Conservation (phyloP, 2,888 invertebrate genomes). For the Apotomis turbidana region DNA sequence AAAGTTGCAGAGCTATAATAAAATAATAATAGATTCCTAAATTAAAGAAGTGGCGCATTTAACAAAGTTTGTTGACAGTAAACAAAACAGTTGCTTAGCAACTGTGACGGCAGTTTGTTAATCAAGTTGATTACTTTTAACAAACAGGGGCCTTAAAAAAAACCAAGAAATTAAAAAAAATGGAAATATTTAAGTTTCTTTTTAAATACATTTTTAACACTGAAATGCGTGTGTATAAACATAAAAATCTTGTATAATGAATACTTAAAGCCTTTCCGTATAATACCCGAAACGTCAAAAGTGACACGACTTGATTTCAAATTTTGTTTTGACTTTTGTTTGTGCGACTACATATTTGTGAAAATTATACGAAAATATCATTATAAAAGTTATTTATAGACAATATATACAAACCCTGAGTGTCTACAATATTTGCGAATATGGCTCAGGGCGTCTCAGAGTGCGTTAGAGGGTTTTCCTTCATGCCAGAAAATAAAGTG, state of each 20-base stretch:
- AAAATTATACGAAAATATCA: constrained; percentile 22
- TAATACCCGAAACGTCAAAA: constrained; percentile 8
- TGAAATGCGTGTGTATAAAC: no score
- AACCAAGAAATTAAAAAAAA: no score
- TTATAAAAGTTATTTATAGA: constrained; percentile 26
- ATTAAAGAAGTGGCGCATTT: constrained; percentile 8
- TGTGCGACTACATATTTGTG: constrained; percentile 13
- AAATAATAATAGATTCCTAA: constrained; percentile 1
- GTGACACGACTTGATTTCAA: constrained; percentile 16
- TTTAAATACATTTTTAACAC: no score
- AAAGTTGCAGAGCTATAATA: no score
- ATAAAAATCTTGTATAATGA: background rate
- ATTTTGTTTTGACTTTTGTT: constrained; percentile 39
- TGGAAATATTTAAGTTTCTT: no score
- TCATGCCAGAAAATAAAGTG: constrained; percentile 62
- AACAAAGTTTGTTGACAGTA: constrained; percentile 28
- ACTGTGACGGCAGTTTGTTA: background rate
- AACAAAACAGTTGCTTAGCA: constrained; percentile 44
- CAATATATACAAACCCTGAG: background rate
- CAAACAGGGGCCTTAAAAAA: background rate
- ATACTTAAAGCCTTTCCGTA: background rate
- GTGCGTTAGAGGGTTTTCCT: constrained; percentile 70
- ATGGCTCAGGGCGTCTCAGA: constrained; percentile 54
- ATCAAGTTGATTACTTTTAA: background rate
- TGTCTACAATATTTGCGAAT: background rate